These are phyloP conservation scores for Danionella dracula DNA, from an alignment of 2,797 vertebrate species.

Conservation along the genomic window DNA sequence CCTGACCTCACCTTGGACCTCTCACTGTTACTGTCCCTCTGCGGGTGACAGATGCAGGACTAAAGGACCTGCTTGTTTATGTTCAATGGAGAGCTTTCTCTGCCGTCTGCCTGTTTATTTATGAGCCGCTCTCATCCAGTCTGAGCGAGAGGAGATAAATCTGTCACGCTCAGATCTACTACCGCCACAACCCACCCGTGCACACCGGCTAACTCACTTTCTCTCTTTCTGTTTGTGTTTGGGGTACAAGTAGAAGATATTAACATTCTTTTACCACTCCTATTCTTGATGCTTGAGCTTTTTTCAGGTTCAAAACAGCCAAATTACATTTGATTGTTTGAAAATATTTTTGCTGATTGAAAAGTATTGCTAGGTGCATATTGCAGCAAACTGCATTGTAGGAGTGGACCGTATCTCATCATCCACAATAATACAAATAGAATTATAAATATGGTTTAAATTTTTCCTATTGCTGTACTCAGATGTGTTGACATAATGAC, in stretches of 20 bases:
- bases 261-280: too few species aligned
- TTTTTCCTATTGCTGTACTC: too few species aligned
- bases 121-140: conserved; percentile 56
- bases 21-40: conserved; percentile 35
- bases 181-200: conserved; percentile 8
- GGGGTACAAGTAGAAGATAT: neutral
- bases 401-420: too few species aligned
- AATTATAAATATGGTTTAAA: too few species aligned
- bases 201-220: conserved; percentile 15
- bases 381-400: too few species aligned
- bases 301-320: too few species aligned
- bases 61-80: conserved; percentile 64
- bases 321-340: too few species aligned
- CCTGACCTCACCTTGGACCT: conserved; percentile 45
- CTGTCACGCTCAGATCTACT: conserved; percentile 49
- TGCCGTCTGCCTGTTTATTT: conserved; percentile 61
- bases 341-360: too few species aligned
- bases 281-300: too few species aligned
- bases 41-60: conserved; percentile 49
- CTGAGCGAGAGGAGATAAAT: conserved; percentile 56
- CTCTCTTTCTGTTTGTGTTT: conserved; percentile 4
- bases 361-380: too few species aligned
- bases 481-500: too few species aligned
- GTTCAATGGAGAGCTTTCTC: conserved; percentile 65
- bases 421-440: too few species aligned